phyloP scores from a whole-genome alignment of 2,797 vertebrate species.

The Spatula clypeata region DNA sequence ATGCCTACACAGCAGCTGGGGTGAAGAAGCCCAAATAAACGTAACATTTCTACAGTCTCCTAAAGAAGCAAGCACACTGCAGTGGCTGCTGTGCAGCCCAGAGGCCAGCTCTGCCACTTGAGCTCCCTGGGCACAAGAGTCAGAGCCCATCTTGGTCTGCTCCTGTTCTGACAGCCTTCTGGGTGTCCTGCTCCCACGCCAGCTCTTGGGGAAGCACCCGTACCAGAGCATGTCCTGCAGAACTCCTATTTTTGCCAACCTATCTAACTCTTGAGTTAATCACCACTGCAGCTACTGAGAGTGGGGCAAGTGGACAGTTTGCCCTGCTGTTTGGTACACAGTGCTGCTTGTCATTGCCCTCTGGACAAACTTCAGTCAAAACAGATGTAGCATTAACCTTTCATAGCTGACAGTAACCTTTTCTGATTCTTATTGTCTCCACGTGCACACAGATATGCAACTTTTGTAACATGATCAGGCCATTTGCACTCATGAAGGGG shows the following conservation, averaged over 20 bases:
- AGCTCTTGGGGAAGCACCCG: background rate
- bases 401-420: background rate
- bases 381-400: background rate
- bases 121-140: background rate
- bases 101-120: background rate
- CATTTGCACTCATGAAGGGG: background rate
- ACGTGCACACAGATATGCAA: accelerated
- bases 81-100: background rate
- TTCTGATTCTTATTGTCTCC: background rate
- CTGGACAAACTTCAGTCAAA: background rate
- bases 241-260: accelerated
- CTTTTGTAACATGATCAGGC: background rate
- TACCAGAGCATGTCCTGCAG: background rate
- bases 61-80: background rate
- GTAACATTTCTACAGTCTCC: background rate
- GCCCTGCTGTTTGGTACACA: too few relatives aligned
- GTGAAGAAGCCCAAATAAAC: background rate
- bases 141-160: background rate
- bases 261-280: too few relatives aligned
- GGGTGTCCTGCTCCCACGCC: background rate
- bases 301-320: background rate
- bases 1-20: background rate
- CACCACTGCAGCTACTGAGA: background rate
- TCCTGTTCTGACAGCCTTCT: background rate
- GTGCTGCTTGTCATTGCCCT: background rate